Evolutionary conservation across 2,113 vertebrate species (phyloP).

Genomic region (Excalfactoria chinensis): DNA sequence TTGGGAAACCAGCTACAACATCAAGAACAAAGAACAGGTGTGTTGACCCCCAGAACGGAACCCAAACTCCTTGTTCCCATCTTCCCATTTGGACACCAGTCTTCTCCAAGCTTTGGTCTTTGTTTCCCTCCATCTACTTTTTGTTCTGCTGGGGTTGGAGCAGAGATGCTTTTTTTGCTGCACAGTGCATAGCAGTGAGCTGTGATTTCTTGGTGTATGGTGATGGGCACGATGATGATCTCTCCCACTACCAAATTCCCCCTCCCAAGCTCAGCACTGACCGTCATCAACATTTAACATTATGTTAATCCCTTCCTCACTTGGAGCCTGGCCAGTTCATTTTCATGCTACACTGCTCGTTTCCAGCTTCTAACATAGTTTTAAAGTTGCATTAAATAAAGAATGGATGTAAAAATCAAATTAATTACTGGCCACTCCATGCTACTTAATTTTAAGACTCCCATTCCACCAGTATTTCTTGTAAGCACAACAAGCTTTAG

Average conservation of each 20-base stretch:
- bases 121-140: not conserved
- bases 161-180: not conserved
- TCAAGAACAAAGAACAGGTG: not conserved
- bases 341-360: slow-evolving; percentile 65
- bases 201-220: not conserved
- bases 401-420: slow-evolving; percentile 76
- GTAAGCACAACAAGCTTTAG: slow-evolving; percentile 71
- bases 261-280: not conserved
- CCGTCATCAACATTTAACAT: slow-evolving; percentile 35
- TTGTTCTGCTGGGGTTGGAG: not conserved
- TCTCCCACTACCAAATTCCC: not conserved
- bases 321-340: slow-evolving; percentile 73
- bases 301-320: slow-evolving; percentile 52
- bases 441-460: slow-evolving; percentile 83
- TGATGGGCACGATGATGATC: not conserved
- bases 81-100: not conserved
- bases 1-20: rapidly evolving
- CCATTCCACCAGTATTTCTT: slow-evolving; percentile 79
- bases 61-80: rapidly evolving
- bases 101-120: not conserved
- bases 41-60: not conserved
- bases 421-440: slow-evolving; percentile 82
- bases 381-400: slow-evolving; percentile 79
- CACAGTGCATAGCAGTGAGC: rapidly evolving
- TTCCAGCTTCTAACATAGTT: slow-evolving; percentile 72